Evolutionary conservation across 2,113 vertebrate genomes (phyloP).

Genomic region (Eulacestoma nigropectus): DNA sequence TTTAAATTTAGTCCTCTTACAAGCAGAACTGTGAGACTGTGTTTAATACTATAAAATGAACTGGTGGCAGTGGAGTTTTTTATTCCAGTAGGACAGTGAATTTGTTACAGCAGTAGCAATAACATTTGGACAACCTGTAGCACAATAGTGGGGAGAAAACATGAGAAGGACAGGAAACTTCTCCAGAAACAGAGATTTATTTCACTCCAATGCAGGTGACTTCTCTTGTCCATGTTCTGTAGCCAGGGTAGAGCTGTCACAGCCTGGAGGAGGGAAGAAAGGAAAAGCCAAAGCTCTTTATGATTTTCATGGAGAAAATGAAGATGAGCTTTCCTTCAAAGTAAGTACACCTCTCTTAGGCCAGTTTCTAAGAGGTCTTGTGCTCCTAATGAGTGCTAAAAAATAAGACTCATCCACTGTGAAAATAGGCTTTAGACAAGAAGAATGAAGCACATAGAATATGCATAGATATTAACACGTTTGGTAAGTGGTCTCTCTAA

Average conservation of each 20-base stretch:
- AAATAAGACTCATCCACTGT: not conserved
- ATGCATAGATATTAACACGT: not conserved
- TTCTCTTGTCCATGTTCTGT: constrained; percentile 16
- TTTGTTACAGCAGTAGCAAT: not conserved
- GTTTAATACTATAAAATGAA: not conserved
- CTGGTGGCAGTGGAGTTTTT: not conserved
- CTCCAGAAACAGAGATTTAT: not conserved
- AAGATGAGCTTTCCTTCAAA: constrained; percentile 89
- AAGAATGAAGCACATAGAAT: not conserved
- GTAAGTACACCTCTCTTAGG: constrained; percentile 59
- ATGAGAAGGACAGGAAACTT: not conserved
- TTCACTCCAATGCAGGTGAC: not conserved
- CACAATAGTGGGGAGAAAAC: not conserved
- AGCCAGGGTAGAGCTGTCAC: constrained; percentile 47
- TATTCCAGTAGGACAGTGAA: not conserved
- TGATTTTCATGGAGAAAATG: constrained; percentile 80
- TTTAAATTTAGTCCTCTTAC: not conserved
- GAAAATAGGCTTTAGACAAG: not conserved
- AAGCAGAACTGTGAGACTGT: not conserved
- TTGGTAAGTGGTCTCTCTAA: not conserved
- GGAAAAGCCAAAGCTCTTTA: constrained; percentile 81
- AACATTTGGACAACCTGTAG: not conserved
- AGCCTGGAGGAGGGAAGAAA: constrained; percentile 29
- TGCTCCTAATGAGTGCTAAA: not conserved
- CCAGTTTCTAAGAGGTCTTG: not conserved